These are phyloP conservation scores for Syngnathus rostellatus DNA, from an alignment of 2,797 vertebrate genomes.

Conservation along the genomic window DNA sequence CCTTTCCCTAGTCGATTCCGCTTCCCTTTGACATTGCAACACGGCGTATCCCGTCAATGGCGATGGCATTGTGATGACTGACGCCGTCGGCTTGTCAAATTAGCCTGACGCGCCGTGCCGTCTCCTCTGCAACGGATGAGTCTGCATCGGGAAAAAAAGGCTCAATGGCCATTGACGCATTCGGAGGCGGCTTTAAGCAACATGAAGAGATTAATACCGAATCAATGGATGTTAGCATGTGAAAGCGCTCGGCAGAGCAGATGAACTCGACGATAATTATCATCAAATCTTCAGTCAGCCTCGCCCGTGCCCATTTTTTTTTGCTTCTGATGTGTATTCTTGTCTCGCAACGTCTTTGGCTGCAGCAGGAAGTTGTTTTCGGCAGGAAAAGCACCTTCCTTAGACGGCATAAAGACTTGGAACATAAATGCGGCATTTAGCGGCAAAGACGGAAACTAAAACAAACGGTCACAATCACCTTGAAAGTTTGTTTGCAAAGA, in stretches of 20 bases:
- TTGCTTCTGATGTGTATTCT: neutral
- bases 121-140: conserved; percentile 5
- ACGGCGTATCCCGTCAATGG: conserved; percentile 23
- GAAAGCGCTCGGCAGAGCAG: neutral
- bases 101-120: conserved; percentile 22
- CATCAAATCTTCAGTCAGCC: neutral
- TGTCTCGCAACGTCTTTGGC: neutral
- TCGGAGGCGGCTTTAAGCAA: neutral
- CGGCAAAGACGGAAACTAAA: neutral
- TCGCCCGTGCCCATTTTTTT: neutral
- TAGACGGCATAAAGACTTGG: neutral
- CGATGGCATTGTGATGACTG: conserved; percentile 41
- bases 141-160: neutral
- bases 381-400: neutral
- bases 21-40: conserved; percentile 20
- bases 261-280: conserved; percentile 3
- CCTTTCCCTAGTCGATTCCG: conserved; percentile 29
- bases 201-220: conserved; percentile 2
- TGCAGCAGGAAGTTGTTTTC: conserved; percentile 4
- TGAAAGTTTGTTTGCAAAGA: neutral
- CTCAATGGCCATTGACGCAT: neutral
- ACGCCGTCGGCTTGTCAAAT: conserved; percentile 40
- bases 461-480: neutral
- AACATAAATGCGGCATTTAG: neutral
- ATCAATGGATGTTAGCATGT: neutral